These are phyloP conservation scores for Pluvialis apricaria DNA, from an alignment of 2,113 vertebrate genomes.

Conservation along the genomic window DNA sequence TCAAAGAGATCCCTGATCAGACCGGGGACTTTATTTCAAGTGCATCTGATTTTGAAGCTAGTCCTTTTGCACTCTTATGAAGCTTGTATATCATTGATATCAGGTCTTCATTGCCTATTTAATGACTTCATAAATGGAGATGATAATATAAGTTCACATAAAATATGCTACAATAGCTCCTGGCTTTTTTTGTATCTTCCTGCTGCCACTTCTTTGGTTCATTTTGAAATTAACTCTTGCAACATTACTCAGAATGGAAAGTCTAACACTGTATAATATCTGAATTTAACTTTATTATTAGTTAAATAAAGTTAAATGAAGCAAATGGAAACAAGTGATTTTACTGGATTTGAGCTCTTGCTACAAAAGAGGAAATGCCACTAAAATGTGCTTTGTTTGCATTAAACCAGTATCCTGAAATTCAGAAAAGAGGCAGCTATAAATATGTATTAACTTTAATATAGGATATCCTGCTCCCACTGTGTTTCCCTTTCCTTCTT, in stretches of 20 bases:
- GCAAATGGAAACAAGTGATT: not conserved
- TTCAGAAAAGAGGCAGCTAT: conserved; percentile 1
- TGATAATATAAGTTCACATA: not conserved
- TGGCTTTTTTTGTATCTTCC: not conserved
- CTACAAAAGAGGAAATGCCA: conserved; percentile 2
- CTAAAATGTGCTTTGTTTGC: not conserved
- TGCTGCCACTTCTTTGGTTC: not conserved
- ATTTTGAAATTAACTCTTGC: not conserved
- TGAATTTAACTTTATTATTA: not conserved
- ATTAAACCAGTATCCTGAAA: conserved; percentile 1
- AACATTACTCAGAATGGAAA: not conserved
- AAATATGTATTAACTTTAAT: conserved; percentile 37
- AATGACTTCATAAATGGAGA: not conserved
- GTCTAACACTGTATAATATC: not conserved
- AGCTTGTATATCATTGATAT: not conserved
- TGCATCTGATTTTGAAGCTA: not conserved
- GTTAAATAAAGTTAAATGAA: not conserved
- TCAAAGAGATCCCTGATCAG: not conserved
- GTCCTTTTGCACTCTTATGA: not conserved
- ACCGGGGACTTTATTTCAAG: not conserved
- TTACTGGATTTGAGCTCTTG: not conserved
- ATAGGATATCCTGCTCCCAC: conserved; percentile 32
- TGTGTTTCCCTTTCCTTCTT: not conserved
- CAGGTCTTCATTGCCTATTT: not conserved
- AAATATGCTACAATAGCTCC: not conserved